Evolutionary conservation across 2,113 vertebrate genomes (phyloP), one percentile per base, ranked within the genome.

Genomic region (Oplegnathus fasciatus): DNA sequence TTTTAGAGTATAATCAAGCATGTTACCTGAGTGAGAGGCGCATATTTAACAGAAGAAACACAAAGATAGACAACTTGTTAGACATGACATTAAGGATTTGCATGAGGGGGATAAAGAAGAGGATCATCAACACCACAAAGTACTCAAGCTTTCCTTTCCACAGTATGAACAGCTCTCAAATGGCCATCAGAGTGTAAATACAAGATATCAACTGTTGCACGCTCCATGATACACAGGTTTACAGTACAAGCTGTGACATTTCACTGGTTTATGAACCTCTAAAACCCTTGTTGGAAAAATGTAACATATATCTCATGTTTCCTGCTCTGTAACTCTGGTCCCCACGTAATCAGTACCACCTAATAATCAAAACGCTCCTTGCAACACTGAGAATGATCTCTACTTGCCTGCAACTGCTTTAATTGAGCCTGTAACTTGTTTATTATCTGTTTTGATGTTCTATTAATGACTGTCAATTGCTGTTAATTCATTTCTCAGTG

Each of bases 1-100:
- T 75, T 42, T 80, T 28, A 75, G 32, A n/a, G 9, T 20, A 44
- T 64, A 44, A 48, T 64, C 2, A 44, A 70, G 18, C 28, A 75
- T 48, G 17, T 30, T 26, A 8, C 66, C 15, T 11, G 9, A 18
- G 17, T 7, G 20, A 73, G 32, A 42, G 26, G 32, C 32, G 26
- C 22, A 71, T n/a, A 40, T 54, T 42, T 5, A 75, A 57, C 10
- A 68, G 42, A 40, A 46, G 20, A 22, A 52, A 62, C 30, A 34
- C 22, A 28, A 22, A 13, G 17, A 64, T 14, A 18, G 54, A 48
- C 40, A 20, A 22, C 9, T 54, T 30, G 30, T 28, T 30, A 37
- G 55, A 28, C 14, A 9, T 44, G 0, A 30, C 15, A 70, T 37
- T 4, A 61, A 50, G 24, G 28, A 40, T 62, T 37, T 70, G 15